Evolutionary conservation across 2,797 vertebrate genomes (phyloP).

Genomic region (Phalanger gymnotis): DNA sequence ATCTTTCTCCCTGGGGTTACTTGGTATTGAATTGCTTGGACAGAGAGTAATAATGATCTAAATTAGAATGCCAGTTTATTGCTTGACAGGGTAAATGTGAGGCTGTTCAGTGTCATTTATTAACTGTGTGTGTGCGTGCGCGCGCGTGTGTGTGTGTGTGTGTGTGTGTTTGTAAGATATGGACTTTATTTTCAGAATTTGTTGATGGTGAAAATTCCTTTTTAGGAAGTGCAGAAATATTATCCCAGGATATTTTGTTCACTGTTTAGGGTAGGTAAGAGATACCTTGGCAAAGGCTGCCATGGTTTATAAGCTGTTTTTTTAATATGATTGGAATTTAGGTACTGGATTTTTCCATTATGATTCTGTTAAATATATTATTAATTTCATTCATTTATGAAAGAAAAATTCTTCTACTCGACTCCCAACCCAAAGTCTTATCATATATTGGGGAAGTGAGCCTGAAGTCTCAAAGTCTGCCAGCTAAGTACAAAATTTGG

Average conservation of each 20-base stretch:
- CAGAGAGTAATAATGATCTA: neutral
- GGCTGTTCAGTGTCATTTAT: neutral
- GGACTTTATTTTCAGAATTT: neutral
- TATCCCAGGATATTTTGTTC: neutral
- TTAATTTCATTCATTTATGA: neutral
- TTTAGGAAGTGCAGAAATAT: neutral
- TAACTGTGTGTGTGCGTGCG: neutral
- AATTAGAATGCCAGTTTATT: neutral
- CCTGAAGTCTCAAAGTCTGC: neutral
- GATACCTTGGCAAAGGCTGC: neutral
- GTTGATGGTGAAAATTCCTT: neutral
- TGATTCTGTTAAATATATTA: neutral
- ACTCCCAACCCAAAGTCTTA: neutral
- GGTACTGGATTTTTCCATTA: neutral
- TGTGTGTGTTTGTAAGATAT: neutral
- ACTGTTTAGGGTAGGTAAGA: neutral
- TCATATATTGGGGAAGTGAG: neutral
- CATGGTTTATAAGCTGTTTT: neutral
- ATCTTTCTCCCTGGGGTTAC: neutral
- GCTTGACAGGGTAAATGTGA: neutral
- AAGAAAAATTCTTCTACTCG: neutral
- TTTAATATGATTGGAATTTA: neutral
- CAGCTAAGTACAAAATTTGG: neutral
- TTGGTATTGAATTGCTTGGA: neutral
- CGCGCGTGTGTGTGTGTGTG: too few species aligned